Conservation (phyloP, 2,797 vertebrate genomes). For the Natrix natrix region DNA sequence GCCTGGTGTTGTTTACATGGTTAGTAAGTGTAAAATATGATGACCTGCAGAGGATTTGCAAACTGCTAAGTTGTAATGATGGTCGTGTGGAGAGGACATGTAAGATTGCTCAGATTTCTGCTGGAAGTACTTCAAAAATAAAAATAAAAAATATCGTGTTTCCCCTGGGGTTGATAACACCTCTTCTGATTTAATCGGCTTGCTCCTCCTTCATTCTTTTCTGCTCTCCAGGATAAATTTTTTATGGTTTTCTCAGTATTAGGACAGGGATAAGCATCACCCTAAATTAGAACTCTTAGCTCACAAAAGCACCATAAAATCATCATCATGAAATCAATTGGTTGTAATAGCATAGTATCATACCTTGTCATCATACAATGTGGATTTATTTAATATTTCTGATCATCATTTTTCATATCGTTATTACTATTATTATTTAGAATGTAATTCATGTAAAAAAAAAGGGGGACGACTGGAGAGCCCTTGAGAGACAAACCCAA, state of each 20-base stretch:
- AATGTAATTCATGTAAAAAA: conserved; percentile 11
- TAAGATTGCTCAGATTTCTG: conserved; percentile 68
- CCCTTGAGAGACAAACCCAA: conserved; percentile 18
- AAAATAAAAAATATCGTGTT: conserved; percentile 52
- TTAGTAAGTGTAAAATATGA: conserved; percentile 70
- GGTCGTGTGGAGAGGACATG: conserved; percentile 63
- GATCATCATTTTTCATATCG: not conserved
- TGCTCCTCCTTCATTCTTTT: conserved; percentile 53
- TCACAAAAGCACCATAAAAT: conserved; percentile 47
- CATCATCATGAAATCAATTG: not conserved
- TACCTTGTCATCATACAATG: conserved; percentile 28
- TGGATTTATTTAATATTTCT: conserved; percentile 25
- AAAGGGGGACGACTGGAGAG: not conserved
- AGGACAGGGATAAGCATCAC: conserved; percentile 46
- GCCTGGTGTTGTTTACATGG: conserved; percentile 69
- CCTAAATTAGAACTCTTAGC: conserved; percentile 43
- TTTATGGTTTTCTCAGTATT: conserved; percentile 46
- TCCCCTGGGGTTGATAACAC: conserved; percentile 65
- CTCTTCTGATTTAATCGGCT: conserved; percentile 73
- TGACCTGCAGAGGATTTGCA: conserved; percentile 70
- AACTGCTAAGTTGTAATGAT: conserved; percentile 67
- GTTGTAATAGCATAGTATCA: conserved; percentile 41
- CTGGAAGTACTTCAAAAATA: conserved; percentile 70
- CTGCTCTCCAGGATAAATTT: conserved; percentile 67
- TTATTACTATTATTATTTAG: not conserved